Conservation (phyloP, 2,113 vertebrate genomes). For the Coracopsis vasa region DNA sequence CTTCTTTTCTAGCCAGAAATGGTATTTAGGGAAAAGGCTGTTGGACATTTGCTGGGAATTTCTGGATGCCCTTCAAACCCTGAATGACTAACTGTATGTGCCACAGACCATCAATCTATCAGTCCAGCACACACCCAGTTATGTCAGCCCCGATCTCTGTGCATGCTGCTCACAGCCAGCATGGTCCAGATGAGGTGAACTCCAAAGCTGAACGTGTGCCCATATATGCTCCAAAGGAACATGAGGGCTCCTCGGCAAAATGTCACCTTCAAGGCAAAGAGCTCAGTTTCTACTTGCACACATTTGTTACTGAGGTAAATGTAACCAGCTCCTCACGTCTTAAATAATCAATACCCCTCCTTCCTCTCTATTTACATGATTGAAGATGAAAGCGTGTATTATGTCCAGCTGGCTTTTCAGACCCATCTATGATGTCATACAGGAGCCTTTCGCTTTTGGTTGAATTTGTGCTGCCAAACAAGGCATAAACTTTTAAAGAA, state of each 20-base stretch:
- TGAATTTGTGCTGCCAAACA: neutral
- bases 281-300: neutral
- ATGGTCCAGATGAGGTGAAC: neutral
- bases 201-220: neutral
- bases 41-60: neutral
- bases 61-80: slow-evolving; percentile 27
- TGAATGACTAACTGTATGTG: neutral
- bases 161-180: neutral
- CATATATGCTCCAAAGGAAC: neutral
- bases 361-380: neutral
- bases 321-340: neutral
- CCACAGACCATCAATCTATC: neutral
- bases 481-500: neutral
- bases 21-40: neutral
- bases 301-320: neutral
- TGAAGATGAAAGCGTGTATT: neutral
- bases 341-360: neutral
- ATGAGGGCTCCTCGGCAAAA: neutral
- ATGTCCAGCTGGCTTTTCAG: neutral
- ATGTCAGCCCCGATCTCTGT: neutral
- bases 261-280: neutral
- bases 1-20: neutral
- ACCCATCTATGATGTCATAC: neutral
- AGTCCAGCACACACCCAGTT: neutral
- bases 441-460: neutral